phyloP scores from a whole-genome alignment of 2,113 vertebrate genomes.

The Perca fluviatilis region DNA sequence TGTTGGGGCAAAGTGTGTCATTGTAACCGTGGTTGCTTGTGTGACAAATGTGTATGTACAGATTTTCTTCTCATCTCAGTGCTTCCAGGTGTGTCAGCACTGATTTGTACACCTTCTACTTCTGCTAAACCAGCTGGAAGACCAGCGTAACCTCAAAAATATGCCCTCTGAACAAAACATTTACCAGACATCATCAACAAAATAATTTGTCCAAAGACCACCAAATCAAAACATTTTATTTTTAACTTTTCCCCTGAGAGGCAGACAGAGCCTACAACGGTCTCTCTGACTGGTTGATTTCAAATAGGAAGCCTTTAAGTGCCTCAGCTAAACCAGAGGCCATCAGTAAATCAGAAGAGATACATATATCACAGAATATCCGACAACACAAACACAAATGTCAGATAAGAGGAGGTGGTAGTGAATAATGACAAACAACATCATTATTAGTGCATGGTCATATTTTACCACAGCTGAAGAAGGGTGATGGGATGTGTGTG shows the following conservation, averaged over 20 bases:
- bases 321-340: constrained; percentile 22
- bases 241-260: constrained; percentile 8
- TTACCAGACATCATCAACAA: neutral
- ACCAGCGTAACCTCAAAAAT: neutral
- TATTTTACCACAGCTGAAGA: constrained; percentile 12
- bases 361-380: constrained; percentile 26
- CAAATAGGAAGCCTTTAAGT: constrained; percentile 37
- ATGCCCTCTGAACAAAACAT: neutral
- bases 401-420: constrained; percentile 28
- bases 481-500: constrained; percentile 25
- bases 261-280: neutral
- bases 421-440: constrained; percentile 36
- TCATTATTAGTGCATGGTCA: constrained; percentile 22
- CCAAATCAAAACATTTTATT: neutral
- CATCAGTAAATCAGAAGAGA: constrained; percentile 27
- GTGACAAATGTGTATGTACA: constrained; percentile 12
- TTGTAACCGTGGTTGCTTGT: neutral
- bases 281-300: constrained; percentile 25
- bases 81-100: constrained; percentile 49
- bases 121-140: neutral
- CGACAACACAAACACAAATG: constrained; percentile 40
- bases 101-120: constrained; percentile 57
- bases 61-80: constrained; percentile 27
- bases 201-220: neutral
- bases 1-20: constrained; percentile 25